These are phyloP conservation scores for Plestiodon gilberti DNA, from an alignment of 2,113 vertebrate genomes.

Conservation along the genomic window DNA sequence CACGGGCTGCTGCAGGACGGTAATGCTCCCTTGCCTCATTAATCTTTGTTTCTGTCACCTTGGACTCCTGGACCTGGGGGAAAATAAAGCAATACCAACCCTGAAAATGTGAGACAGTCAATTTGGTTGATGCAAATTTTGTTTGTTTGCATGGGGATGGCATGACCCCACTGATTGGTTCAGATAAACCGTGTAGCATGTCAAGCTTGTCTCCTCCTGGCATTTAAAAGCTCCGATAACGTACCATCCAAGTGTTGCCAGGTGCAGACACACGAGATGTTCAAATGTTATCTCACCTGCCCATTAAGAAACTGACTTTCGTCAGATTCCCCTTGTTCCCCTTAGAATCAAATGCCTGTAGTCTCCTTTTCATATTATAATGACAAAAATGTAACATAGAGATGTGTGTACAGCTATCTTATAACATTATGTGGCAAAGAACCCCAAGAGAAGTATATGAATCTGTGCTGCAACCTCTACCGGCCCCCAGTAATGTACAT, in stretches of 20 bases:
- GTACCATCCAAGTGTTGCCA: background rate
- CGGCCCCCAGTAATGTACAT: background rate
- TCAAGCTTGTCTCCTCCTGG: background rate
- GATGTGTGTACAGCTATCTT: background rate
- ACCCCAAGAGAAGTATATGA: background rate
- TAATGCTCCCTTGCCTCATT: slow-evolving; percentile 94
- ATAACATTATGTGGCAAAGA: background rate
- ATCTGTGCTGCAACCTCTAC: background rate
- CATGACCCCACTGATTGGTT: background rate
- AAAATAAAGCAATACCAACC: background rate
- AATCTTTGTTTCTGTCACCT: slow-evolving; percentile 88
- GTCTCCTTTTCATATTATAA: background rate
- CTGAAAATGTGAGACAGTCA: background rate
- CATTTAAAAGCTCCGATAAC: background rate
- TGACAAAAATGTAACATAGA: background rate
- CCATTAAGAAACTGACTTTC: background rate
- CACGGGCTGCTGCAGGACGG: slow-evolving; percentile 82
- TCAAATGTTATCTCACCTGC: background rate
- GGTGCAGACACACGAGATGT: background rate
- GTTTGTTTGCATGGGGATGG: background rate
- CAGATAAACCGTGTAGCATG: background rate
- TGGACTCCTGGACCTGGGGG: slow-evolving; percentile 91
- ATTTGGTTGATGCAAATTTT: background rate
- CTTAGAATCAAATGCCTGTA: background rate
- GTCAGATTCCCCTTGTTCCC: background rate